A percentile compares a stretch with the other conserved stretches of the same genome.
Conservation (phyloP, 37 sponge, comb jelly and placozoan genomes). For the Chondrosia reniformis region DNA sequence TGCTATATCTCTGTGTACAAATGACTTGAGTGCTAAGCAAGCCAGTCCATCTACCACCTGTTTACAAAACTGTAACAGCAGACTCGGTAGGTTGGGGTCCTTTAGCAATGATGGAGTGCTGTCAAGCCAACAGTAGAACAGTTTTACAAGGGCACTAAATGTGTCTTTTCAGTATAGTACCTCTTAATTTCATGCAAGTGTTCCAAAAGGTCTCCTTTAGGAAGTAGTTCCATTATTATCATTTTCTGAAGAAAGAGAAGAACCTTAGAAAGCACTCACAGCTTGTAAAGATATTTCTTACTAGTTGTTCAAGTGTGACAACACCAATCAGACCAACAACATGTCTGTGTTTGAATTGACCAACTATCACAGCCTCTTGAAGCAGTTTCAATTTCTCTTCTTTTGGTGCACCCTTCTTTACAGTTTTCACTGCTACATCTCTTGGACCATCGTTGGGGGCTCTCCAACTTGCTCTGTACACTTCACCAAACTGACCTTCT, state of each 20-base stretch:
- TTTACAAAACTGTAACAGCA: slow-evolving; percentile 15
- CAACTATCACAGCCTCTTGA: not conserved
- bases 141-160: too few species aligned
- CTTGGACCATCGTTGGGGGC: not conserved
- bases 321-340: slow-evolving; percentile 8
- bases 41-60: slow-evolving; percentile 25
- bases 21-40: slow-evolving; percentile 23
- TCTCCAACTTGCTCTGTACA: slow-evolving; percentile 18
- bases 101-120: not conserved
- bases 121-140: too few species aligned
- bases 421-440: slow-evolving; percentile 8
- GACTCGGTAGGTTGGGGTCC: slow-evolving; percentile 14
- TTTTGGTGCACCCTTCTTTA: slow-evolving; percentile 5
- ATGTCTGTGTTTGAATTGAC: slow-evolving; percentile 26
- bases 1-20: slow-evolving; percentile 34
- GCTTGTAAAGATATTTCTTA: not conserved
- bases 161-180: too few species aligned
- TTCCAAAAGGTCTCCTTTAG: not conserved
- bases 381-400: slow-evolving; percentile 9
- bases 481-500: slow-evolving; percentile 18
- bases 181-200: not conserved
- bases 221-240: slow-evolving; percentile 6
- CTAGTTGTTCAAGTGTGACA: slow-evolving; percentile 5
- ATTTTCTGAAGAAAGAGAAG: not conserved
- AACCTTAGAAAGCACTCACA: not conserved